These are phyloP conservation scores for Dascyllus trimaculatus DNA, from an alignment of 2,113 vertebrate genomes.

Conservation along the genomic window DNA sequence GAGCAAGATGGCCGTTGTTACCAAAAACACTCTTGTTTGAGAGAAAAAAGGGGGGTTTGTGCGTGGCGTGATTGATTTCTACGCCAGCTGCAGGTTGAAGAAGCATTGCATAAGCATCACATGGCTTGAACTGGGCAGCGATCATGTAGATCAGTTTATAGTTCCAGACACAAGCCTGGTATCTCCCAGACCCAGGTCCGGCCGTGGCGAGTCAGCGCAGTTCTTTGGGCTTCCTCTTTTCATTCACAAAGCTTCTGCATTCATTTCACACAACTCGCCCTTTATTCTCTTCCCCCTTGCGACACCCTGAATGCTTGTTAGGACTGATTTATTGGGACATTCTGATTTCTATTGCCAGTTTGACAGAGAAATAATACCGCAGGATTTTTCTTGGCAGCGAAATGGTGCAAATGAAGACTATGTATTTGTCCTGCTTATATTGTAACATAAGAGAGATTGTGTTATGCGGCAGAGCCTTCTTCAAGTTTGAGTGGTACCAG, in stretches of 20 bases:
- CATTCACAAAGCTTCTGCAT: constrained; percentile 32
- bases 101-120: constrained; percentile 72
- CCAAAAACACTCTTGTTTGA: constrained; percentile 71
- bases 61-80: constrained; percentile 71
- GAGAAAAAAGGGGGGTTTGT: constrained; percentile 76
- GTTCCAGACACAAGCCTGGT: constrained; percentile 46
- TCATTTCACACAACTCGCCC: constrained; percentile 55
- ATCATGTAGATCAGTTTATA: constrained; percentile 59
- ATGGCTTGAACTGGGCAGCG: constrained; percentile 60
- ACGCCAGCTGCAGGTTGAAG: constrained; percentile 77
- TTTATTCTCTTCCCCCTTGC: constrained; percentile 39
- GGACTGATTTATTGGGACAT: constrained; percentile 32
- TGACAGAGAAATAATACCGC: constrained; percentile 24
- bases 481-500: constrained; percentile 29
- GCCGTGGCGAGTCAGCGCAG: constrained; percentile 37
- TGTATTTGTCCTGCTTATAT: constrained; percentile 24
- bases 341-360: constrained; percentile 36
- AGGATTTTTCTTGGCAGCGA: constrained; percentile 17
- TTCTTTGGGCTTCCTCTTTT: constrained; percentile 35
- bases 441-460: constrained; percentile 10
- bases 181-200: constrained; percentile 41
- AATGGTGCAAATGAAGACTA: constrained; percentile 29
- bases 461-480: constrained; percentile 20
- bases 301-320: constrained; percentile 40
- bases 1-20: constrained; percentile 72